Conservation (phyloP, 2,797 vertebrate genomes). For the Adelosebastes latens region DNA sequence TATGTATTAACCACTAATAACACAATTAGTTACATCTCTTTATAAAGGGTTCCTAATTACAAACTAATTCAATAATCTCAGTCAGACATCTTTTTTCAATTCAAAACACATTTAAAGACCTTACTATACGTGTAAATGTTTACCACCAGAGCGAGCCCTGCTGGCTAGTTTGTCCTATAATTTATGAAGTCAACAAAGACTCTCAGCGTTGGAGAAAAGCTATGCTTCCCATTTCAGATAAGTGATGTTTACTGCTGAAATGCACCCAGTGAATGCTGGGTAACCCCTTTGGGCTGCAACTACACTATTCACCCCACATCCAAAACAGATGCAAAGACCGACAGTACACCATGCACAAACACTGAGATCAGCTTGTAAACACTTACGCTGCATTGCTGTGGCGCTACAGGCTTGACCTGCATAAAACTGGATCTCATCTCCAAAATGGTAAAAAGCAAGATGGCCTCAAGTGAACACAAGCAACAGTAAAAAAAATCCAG, state of each 20-base stretch:
- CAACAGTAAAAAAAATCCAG: conserved; percentile 12
- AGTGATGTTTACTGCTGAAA: conserved; percentile 29
- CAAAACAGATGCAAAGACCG: conserved; percentile 1
- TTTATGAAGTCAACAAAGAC: conserved; percentile 58
- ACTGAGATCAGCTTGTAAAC: conserved; percentile 9
- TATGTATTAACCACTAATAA: neutral
- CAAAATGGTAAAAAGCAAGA: conserved; percentile 7
- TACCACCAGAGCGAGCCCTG: neutral
- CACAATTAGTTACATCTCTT: neutral
- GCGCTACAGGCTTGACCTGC: conserved; percentile 74
- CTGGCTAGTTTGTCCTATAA: conserved; percentile 44
- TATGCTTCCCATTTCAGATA: conserved; percentile 13
- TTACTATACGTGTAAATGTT: conserved; percentile 4
- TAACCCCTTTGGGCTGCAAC: conserved; percentile 12
- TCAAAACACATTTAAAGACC: neutral
- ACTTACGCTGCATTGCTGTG: conserved; percentile 79
- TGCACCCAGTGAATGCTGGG: conserved; percentile 4
- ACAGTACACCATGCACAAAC: neutral
- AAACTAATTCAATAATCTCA: neutral
- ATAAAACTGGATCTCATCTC: conserved; percentile 85
- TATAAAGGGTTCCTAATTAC: neutral
- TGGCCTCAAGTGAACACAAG: conserved; percentile 15
- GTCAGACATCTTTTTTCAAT: neutral
- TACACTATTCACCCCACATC: conserved; percentile 12
- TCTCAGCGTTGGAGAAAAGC: conserved; percentile 22